phyloP scores from a whole-genome alignment of 1,140 invertebrate genomes.

The Cephus cinctus region DNA sequence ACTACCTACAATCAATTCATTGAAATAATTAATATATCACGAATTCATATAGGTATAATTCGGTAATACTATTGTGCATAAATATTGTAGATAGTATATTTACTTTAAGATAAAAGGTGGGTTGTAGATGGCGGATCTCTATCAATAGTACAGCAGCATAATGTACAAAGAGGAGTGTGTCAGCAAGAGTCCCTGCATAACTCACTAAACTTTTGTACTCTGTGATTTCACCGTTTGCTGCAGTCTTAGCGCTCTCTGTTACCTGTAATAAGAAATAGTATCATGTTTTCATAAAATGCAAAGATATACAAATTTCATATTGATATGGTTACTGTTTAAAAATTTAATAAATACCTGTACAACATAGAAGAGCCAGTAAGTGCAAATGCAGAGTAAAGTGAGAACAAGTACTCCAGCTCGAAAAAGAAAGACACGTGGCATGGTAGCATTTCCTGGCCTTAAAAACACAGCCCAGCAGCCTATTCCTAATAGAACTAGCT shows the following conservation, averaged over 20 bases:
- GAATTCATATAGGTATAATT: no score
- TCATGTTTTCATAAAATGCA: slow-evolving; percentile 2
- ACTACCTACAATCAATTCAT: slow-evolving; percentile 60
- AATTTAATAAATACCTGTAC: slow-evolving; percentile 62
- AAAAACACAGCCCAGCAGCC: slow-evolving; percentile 90
- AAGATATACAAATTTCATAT: slow-evolving; percentile 1
- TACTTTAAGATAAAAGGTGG: slow-evolving; percentile 86
- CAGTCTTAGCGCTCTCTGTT: slow-evolving; percentile 74
- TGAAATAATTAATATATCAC: not conserved
- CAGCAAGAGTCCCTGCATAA: slow-evolving; percentile 87
- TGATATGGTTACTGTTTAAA: no score
- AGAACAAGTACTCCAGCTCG: slow-evolving; percentile 84
- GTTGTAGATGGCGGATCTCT: slow-evolving; percentile 87
- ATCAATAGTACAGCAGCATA: slow-evolving; percentile 91
- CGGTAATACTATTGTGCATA: no score
- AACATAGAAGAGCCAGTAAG: slow-evolving; percentile 97
- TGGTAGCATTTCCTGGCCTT: slow-evolving; percentile 74
- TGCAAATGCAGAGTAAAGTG: slow-evolving; percentile 89
- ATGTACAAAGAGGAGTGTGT: slow-evolving; percentile 93
- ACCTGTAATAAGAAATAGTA: slow-evolving; percentile 58
- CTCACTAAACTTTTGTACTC: slow-evolving; percentile 84
- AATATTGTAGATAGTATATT: slow-evolving; percentile 4
- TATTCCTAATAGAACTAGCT: slow-evolving; percentile 85
- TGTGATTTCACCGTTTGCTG: slow-evolving; percentile 72
- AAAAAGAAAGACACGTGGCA: slow-evolving; percentile 92